A percentile compares a stretch with the other conserved stretches of the same genome.
These are phyloP conservation scores for Ennomos erosarius DNA, from an alignment of 2,888 invertebrate species.

Conservation along the genomic window DNA sequence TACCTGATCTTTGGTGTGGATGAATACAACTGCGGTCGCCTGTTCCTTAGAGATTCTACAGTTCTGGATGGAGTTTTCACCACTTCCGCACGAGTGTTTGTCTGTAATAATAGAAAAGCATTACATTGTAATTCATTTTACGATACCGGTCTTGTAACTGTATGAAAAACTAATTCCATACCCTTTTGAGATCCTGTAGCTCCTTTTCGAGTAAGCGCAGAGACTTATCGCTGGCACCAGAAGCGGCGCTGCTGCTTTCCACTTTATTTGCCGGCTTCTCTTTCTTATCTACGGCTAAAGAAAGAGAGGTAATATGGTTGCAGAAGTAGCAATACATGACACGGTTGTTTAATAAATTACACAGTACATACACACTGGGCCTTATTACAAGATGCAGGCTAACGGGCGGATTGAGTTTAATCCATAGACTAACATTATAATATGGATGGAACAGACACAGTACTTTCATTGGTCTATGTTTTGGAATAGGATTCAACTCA, in stretches of 20 bases:
- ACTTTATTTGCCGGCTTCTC: constrained; percentile 48
- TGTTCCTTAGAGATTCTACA: constrained; percentile 54
- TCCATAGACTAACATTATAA: no score
- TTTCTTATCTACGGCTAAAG: constrained; percentile 52
- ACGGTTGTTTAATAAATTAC: no score
- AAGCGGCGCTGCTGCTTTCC: constrained; percentile 53
- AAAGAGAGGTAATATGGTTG: constrained; percentile 1
- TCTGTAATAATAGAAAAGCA: constrained; percentile 54
- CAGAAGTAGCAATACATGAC: no score
- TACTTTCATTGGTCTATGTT: no score
- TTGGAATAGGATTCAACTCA: no score
- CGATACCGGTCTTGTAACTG: not conserved
- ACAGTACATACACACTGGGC: no score
- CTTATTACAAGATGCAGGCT: no score
- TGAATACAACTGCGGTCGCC: constrained; percentile 65
- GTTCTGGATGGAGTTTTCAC: constrained; percentile 57
- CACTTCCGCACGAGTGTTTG: constrained; percentile 62
- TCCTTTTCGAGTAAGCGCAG: constrained; percentile 84
- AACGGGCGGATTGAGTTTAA: no score
- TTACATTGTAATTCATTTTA: not conserved
- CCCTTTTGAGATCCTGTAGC: constrained; percentile 85
- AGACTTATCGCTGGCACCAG: constrained; percentile 73
- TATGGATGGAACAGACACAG: no score
- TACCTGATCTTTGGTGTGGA: constrained; percentile 75
- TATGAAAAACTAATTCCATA: constrained; percentile 41